Conservation (phyloP, 1,140 invertebrate genomes). For the Drosophila repleta region DNA sequence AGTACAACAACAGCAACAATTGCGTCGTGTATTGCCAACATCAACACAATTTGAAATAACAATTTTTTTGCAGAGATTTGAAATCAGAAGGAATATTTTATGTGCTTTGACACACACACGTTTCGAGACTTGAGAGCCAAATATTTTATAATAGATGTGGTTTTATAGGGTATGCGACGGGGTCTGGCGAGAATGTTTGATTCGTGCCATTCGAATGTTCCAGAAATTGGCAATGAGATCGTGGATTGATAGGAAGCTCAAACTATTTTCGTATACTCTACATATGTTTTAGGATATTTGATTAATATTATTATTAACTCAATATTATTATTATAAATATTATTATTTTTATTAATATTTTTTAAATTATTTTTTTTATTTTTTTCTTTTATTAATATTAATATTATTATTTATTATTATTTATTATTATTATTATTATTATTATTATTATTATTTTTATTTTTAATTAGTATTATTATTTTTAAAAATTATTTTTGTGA, state of each 20-base stretch:
- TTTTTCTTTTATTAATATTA: neutral
- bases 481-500: neutral
- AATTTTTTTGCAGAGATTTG: slow-evolving; percentile 30
- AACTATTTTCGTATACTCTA: neutral
- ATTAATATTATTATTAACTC: too few relatives aligned
- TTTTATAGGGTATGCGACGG: neutral
- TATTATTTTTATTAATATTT: neutral
- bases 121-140: neutral
- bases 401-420: neutral
- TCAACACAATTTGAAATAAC: slow-evolving; percentile 50
- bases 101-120: slow-evolving; percentile 34
- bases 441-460: neutral
- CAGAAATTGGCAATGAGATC: neutral
- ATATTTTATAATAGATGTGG: slow-evolving; percentile 1
- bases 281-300: too few relatives aligned
- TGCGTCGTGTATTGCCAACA: slow-evolving; percentile 31
- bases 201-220: neutral
- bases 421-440: too few relatives aligned
- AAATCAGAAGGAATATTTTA: slow-evolving; percentile 39
- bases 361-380: neutral
- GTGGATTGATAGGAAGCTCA: neutral
- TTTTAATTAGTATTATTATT: neutral
- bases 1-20: too few relatives aligned
- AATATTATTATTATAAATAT: neutral
- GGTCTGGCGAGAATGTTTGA: neutral